Base-by-base conservation (phyloP, 2,888 invertebrate species). In the Ormyrus nitidulus region DNA sequence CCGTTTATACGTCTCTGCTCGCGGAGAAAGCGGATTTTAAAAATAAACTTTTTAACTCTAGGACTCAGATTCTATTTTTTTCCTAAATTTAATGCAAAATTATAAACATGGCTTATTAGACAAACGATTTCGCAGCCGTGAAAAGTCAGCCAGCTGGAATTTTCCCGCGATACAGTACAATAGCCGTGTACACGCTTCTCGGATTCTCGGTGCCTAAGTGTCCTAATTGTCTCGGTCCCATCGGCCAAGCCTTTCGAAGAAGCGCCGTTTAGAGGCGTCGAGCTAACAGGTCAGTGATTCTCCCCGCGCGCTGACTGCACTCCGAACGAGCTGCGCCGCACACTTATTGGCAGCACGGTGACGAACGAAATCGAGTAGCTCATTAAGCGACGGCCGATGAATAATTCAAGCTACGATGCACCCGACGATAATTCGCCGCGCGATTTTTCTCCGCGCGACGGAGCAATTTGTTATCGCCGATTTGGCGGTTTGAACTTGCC, bases 161-260 rank as follows among this genome's bases (percentile, higher is more conserved):
- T 34, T 34, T 34, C 34, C 34, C 34, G 34, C 34, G 34, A 19
- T 3, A 6, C 8, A 61, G 5, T 4, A 44, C 34, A 61, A 34
- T 64, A 7, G 9, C 34, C 44, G 9, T 5, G 49, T 65, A 0
- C 13, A 6, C 10, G 58, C 7, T 68, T 70, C 77, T 71, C 56
- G 46, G 54, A 53, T 62, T 46, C 19, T 4, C n/a, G n/a, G 19
- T 19, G 9, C 19, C 44, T 74, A 75, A 79, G 54, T 72, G 66
- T 72, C 71, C 75, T 80, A 76, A 80, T 80, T 71, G 46, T 61
- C 75, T 75, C n/a, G 13, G 34, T 65, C 51, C 6, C 70, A 19
- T 62, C 44, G 19, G 48, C 5, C 34, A 11, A 5, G 9, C 58
- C 34, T 34, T 79, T 80, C 75, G 66, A 13, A 19, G 71, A 80